Base-by-base conservation (phyloP, 1,140 invertebrate genomes). In the Tetramorium simillimum region DNA sequence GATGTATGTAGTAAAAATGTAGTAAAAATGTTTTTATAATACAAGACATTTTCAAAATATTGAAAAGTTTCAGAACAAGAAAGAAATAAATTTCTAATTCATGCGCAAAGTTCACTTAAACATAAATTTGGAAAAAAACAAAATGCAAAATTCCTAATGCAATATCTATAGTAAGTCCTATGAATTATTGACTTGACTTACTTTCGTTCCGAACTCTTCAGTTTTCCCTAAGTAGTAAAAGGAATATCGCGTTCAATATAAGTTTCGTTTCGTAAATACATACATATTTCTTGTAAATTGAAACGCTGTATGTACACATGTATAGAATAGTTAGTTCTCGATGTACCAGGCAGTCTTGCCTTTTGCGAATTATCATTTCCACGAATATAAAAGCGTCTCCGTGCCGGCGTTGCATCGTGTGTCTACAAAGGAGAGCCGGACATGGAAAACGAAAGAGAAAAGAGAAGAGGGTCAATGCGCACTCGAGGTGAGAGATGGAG, bases 341-440 rank as follows among this genome's bases (percentile, higher is more conserved):
- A 87, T 40, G 88, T 87, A 88, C 86, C 63, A 78, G 63, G 69
- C 88, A 91, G 43, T 85, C 84, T 91, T 91, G 87, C 78, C 78
- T 56, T 33, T 33, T 65, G 77, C 85, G 51, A 21, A 91, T 88
- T 88, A 88, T 88, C 86, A 58, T 85, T 91, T 88, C 80, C 86
- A 90, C 75, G 73, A 90, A 90, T 91, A 90, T 91, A 88, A 82
- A 33, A 85, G 12, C 86, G 75, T 78, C 28, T 60, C 53, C 85
- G 7, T 21, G 72, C 21, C 33, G 67, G 67, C 21, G 40, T 28
- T 28, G 67, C 40, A 12, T 18, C 51, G 51, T 80, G 70, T 89
- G 56, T 62, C 63, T 40, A 62, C 49, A 28, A 63, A 49, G 65
- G 49, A 49, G 49, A 84, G 18, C 43, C 62, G 28, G 53, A 81